Evolutionary conservation across 1,140 invertebrate genomes (phyloP).

Genomic region (Agrilus planipennis): DNA sequence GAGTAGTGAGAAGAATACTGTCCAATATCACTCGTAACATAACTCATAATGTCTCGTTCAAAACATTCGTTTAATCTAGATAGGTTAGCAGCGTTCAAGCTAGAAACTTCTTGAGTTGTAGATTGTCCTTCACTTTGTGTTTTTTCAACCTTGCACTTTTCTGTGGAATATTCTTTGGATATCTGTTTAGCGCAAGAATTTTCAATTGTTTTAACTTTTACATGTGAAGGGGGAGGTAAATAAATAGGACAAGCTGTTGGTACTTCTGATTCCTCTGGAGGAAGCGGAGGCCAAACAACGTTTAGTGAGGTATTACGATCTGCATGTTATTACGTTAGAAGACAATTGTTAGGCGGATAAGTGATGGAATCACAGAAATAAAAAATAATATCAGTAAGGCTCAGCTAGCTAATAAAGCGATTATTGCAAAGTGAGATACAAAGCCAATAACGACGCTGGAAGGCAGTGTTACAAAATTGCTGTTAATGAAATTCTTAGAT

Average conservation of each 20-base stretch:
- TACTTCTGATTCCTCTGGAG: slow-evolving; percentile 27
- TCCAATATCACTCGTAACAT: slow-evolving; percentile 7
- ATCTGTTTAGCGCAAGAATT: too few species aligned
- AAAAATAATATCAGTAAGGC: too few species aligned
- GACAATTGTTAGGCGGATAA: too few species aligned
- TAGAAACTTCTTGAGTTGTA: neutral
- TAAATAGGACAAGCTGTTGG: slow-evolving; percentile 30
- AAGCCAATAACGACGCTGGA: too few species aligned
- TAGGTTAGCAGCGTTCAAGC: slow-evolving; percentile 2
- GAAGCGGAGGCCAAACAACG: slow-evolving; percentile 45
- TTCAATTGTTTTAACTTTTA: too few species aligned
- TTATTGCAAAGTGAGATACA: too few species aligned
- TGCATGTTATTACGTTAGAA: too few species aligned
- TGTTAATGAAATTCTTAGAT: too few species aligned
- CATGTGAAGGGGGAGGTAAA: slow-evolving; percentile 28
- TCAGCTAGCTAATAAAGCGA: too few species aligned
- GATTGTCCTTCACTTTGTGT: slow-evolving; percentile 11
- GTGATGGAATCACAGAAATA: too few species aligned
- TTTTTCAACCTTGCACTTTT: slow-evolving; percentile 5
- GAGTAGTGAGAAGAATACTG: slow-evolving; percentile 27
- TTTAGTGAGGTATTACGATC: too few species aligned
- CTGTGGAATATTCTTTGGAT: slow-evolving; percentile 11
- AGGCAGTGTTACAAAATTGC: too few species aligned
- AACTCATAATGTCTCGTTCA: slow-evolving; percentile 17
- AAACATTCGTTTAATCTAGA: slow-evolving; percentile 4